Base-by-base conservation (phyloP, 2,113 vertebrate species). In the Saccopteryx bilineata region DNA sequence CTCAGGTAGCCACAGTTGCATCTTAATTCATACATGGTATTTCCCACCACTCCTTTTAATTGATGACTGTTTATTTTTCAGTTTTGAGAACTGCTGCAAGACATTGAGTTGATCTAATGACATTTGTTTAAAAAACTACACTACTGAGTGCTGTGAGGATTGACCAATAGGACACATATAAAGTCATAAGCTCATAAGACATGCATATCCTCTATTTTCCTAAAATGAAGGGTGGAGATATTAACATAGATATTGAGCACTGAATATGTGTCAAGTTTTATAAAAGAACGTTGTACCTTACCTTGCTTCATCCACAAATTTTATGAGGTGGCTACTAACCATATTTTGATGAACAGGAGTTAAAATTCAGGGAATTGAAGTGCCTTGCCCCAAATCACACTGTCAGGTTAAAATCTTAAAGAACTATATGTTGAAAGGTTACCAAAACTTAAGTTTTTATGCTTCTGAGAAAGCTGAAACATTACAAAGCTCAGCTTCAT, bases 401-500 rank as follows among this genome's bases (percentile, higher is more conserved):
- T 61, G 18, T 58, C 5, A 74, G 39, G 39, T 39, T 39, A 39
- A 39, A 39, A 39, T 15, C 61, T 95, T 94, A 95, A 93, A 82
- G 3, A 83, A 21, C 11, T 48, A 63, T 23, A 89, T 95, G 4
- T 76, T 93, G 96, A 80, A 95, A 75, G 39, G 0, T 21, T 93
- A 56, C 5, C 28, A 74, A 46, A 46, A 19, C 33, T 2, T 48
- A 80, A 31, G 46, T 66, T 97, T 92, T 80, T 93, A 72, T 93
- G 61, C 24, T 66, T 76, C 75, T 80, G 50, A 96, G 93, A 88
- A 18, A 79, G 3, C 17, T 84, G 61, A 52, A 50, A 56, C 1
- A 17, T 83, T 97, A 93, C 63, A 83, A 48, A 58, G 69, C 63
- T 85, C 54, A 17, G 11, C 93, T 95, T 90, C 50, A 63, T 76